A percentile compares a stretch with the other conserved stretches of the same genome.
phyloP scores from a whole-genome alignment of 2,113 vertebrate genomes.

The Clarias gariepinus region DNA sequence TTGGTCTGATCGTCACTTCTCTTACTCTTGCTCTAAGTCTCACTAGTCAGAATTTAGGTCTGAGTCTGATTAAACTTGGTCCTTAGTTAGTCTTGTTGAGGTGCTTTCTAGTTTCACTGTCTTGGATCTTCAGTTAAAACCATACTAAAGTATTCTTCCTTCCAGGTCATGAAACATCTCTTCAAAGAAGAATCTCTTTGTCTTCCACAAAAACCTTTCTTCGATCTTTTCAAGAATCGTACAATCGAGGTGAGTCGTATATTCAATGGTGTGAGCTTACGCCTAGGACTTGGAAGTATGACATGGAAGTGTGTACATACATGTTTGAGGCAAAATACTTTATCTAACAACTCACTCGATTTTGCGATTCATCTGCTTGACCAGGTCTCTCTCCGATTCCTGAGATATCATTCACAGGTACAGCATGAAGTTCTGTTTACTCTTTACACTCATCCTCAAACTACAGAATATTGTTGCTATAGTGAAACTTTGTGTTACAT shows the following conservation, averaged over 20 bases:
- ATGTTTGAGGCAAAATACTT: neutral
- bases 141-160: neutral
- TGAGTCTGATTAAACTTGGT: neutral
- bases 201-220: neutral
- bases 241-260: constrained; percentile 26
- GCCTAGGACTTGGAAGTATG: neutral
- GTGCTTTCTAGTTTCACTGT: neutral
- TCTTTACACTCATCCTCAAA: neutral
- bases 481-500: neutral
- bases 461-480: neutral
- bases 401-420: constrained; percentile 55
- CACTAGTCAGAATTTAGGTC: neutral
- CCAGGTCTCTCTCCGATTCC: constrained; percentile 65
- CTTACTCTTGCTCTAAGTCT: neutral
- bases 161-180: neutral
- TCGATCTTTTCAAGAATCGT: neutral
- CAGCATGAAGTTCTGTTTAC: neutral
- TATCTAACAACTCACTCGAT: neutral
- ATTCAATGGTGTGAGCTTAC: neutral
- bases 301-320: neutral
- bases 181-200: constrained; percentile 5
- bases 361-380: constrained; percentile 7
- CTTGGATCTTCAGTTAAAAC: neutral
- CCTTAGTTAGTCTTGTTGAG: neutral
- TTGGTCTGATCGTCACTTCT: neutral